Conservation (phyloP, 1,140 invertebrate genomes). For the Cyrtorhinus lividipennis region DNA sequence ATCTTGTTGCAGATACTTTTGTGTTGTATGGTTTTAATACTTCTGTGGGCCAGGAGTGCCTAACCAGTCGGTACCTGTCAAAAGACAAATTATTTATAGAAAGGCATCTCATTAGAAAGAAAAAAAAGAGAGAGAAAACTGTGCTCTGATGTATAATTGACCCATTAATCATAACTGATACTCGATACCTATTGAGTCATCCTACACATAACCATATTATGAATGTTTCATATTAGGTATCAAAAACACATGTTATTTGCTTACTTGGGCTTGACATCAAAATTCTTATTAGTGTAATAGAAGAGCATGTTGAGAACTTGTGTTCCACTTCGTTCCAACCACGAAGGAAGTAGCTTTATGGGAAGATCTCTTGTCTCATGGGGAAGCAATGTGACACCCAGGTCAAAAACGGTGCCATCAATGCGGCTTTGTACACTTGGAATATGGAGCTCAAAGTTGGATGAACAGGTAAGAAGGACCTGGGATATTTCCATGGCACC, state of each 20-base stretch:
- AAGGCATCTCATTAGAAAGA: no score
- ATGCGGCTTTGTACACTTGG: constrained; percentile 28
- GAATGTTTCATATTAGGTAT: no score
- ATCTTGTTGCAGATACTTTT: neutral
- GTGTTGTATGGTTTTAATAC: neutral
- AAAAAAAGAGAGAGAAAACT: no score
- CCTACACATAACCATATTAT: no score
- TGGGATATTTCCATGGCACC: constrained; percentile 48
- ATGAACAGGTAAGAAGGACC: constrained; percentile 48
- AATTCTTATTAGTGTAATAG: neutral
- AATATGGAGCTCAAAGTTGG: constrained; percentile 50
- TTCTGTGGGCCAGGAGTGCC: constrained; percentile 47
- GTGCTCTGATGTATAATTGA: no score
- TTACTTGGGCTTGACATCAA: neutral
- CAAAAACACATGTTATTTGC: no score
- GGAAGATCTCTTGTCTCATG: neutral
- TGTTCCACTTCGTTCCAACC: neutral
- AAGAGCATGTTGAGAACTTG: neutral
- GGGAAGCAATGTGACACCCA: constrained; percentile 16
- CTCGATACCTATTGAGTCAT: no score
- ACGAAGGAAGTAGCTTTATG: constrained; percentile 1
- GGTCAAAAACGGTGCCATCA: constrained; percentile 25
- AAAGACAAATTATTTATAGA: no score
- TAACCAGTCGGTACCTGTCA: constrained; percentile 46
- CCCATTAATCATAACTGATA: no score